Base-by-base conservation (phyloP, 2,888 invertebrate species). In the Slavum lentiscoides region DNA sequence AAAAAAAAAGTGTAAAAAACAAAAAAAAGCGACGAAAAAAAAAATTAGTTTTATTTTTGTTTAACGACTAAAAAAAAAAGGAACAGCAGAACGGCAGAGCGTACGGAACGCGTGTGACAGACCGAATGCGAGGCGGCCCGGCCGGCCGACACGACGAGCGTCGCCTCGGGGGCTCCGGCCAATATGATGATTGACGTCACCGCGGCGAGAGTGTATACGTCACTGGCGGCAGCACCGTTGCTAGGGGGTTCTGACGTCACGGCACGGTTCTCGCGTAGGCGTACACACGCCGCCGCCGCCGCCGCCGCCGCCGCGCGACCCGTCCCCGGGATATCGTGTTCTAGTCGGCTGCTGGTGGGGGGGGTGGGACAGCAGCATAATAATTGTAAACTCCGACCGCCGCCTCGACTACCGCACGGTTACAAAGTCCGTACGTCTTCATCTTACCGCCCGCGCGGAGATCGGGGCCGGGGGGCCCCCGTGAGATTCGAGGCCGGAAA, bases 111-210 rank as follows among this genome's bases (percentile, higher is more conserved):
- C 77, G 77, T 70, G 77, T 80, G 77, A 70, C 77, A 70, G 77
- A 80, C 77, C 64, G 77, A 80, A 80, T 80, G 77, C 70, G n/a
- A 70, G 70, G 69, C 76, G 69, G 19, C 70, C 70, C 77, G 70
- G 77, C 55, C 77, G 70, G 39, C 64, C 17, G 58, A 58, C 58
- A 43, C 77, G 55, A 62, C 64, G 70, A 70, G 70, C 77, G 70
- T 62, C 62, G 77, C 62, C 62, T 70, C 69, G 62, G 77, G 67
- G 58, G 75, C 69, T 80, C 49, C 77, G 77, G 53, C 77, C 77
- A 80, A 80, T 80, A 80, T 80, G 77, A 80, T 80, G 70, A 80
- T 80, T 80, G 77, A 80, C 77, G 77, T 80, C 77, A 69, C 76
- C 8, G 7, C 55, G 19, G 6, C 19, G 9, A 11, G 55, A 13